Evolutionary conservation across 2,797 vertebrate species (phyloP).

Genomic region (Enteromius treurensis): DNA sequence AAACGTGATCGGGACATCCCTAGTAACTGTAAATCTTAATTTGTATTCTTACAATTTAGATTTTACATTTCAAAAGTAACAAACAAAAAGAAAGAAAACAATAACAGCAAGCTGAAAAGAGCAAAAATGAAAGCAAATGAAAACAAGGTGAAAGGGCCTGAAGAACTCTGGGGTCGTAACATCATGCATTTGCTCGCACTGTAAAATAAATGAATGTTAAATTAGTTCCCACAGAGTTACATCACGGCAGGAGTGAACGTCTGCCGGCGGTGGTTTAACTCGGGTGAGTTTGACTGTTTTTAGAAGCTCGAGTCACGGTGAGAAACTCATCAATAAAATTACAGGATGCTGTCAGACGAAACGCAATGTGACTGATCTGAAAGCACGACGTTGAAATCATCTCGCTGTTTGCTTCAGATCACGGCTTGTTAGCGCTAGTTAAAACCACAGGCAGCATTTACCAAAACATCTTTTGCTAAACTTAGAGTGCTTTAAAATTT

Average conservation of each 20-base stretch:
- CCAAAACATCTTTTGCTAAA: conserved; percentile 1
- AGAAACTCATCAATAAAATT: conserved; percentile 20
- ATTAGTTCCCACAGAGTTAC: conserved; percentile 20
- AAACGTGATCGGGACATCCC: too few species aligned
- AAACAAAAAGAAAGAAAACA: background rate
- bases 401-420: background rate
- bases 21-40: too few species aligned
- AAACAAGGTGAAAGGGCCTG: background rate
- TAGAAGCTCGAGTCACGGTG: conserved; percentile 7
- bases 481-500: background rate
- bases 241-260: background rate
- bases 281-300: conserved; percentile 1
- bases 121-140: background rate
- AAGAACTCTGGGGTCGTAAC: background rate
- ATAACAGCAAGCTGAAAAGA: background rate
- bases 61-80: too few species aligned
- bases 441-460: conserved; percentile 8
- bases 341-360: conserved; percentile 29
- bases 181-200: background rate
- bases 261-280: background rate
- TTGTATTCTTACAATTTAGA: too few species aligned
- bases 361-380: conserved; percentile 4
- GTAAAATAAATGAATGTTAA: conserved; percentile 36
- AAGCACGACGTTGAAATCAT: background rate
- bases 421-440: background rate